A percentile compares a stretch with the other conserved stretches of the same genome.
phyloP scores from a whole-genome alignment of 2,113 vertebrate species.

The Columba janthina region DNA sequence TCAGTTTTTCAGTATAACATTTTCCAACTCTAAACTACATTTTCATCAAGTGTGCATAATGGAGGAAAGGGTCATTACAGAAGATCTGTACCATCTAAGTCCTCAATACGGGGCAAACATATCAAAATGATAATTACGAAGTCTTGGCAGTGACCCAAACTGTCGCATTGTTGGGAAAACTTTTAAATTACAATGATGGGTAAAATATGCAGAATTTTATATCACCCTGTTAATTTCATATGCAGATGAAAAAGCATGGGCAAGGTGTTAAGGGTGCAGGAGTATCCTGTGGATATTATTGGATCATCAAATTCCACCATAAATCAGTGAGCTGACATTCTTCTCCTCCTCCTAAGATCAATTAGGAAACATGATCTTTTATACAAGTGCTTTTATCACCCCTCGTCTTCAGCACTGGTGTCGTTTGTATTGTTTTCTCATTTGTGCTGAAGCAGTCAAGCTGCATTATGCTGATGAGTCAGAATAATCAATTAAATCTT shows the following conservation, averaged over 20 bases:
- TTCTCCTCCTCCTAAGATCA: background rate
- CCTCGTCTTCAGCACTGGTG: background rate
- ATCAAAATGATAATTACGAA: background rate
- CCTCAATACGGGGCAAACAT: background rate
- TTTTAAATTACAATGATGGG: background rate
- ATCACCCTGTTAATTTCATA: background rate
- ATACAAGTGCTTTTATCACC: background rate
- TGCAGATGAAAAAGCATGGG: background rate
- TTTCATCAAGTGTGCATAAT: background rate
- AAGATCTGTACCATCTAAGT: background rate
- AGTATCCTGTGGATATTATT: background rate
- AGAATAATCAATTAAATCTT: background rate
- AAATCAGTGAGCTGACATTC: background rate
- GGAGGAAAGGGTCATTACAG: background rate
- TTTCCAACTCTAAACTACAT: background rate
- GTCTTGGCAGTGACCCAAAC: background rate
- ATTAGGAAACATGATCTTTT: background rate
- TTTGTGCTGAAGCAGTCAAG: background rate
- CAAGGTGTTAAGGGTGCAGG: background rate
- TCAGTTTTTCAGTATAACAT: background rate
- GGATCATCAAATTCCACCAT: background rate
- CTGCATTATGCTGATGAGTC: background rate
- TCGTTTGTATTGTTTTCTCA: background rate
- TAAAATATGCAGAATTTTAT: background rate
- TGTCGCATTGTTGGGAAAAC: fast-evolving